Evolutionary conservation across 2,797 vertebrate species (phyloP).

Genomic region (Cryptoprocta ferox): DNA sequence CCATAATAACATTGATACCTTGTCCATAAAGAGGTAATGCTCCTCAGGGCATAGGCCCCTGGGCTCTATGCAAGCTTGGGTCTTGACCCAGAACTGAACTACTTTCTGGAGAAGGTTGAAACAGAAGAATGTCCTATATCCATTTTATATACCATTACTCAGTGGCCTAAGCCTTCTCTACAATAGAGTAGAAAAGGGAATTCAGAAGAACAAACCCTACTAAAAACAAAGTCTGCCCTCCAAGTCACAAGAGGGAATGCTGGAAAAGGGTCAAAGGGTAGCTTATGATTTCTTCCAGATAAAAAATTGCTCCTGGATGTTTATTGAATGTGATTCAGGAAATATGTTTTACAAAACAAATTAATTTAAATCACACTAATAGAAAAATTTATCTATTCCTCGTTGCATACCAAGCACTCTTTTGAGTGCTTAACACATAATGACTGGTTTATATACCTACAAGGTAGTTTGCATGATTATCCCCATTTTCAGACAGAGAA

Average conservation of each 20-base stretch:
- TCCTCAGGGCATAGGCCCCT: background rate
- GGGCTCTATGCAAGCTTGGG: background rate
- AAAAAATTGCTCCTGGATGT: background rate
- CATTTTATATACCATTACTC: background rate
- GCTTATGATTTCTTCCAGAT: background rate
- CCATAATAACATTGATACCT: background rate
- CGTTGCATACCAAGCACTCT: background rate
- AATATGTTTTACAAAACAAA: background rate
- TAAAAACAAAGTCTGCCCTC: background rate
- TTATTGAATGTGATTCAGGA: background rate
- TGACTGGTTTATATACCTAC: background rate
- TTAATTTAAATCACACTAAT: background rate
- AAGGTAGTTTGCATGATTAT: background rate
- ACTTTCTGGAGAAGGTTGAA: background rate
- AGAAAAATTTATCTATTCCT: background rate
- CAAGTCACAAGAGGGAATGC: background rate
- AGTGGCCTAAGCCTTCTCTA: background rate
- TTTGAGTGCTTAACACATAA: background rate
- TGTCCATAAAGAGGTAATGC: background rate
- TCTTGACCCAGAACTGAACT: background rate
- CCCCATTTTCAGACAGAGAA: background rate
- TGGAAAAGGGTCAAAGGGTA: background rate
- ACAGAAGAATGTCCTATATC: background rate
- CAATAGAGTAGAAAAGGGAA: background rate
- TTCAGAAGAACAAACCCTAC: background rate